A percentile compares a stretch with the other conserved stretches of the same genome.
Conservation (phyloP, 1,140 invertebrate species). For the Hyposmocoma kahamanoa region DNA sequence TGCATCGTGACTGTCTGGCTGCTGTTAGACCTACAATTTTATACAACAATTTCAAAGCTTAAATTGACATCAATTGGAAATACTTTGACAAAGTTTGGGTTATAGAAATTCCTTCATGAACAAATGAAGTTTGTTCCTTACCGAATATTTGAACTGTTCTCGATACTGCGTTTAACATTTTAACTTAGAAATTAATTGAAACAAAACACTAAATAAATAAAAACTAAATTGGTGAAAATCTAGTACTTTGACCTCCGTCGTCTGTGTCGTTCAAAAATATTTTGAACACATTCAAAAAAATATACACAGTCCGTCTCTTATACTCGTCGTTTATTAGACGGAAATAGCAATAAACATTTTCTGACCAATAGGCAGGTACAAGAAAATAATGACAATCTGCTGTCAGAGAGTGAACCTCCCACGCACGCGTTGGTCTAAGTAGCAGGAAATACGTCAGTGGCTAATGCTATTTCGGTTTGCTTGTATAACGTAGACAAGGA, state of each 20-base stretch:
- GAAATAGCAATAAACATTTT: too few relatives aligned
- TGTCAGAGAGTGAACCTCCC: too few relatives aligned
- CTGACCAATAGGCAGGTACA: too few relatives aligned
- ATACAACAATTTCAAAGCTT: background rate
- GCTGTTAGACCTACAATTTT: conserved; percentile 22
- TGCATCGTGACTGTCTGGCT: conserved; percentile 58
- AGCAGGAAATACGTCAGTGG: too few relatives aligned
- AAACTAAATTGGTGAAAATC: conserved; percentile 8
- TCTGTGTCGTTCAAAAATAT: conserved; percentile 5
- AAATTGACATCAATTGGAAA: background rate
- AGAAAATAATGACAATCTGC: too few relatives aligned
- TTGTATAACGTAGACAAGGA: too few relatives aligned
- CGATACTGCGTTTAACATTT: conserved; percentile 35
- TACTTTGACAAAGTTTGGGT: background rate
- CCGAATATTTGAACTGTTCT: conserved; percentile 28
- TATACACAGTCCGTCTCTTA: too few relatives aligned
- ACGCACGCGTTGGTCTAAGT: too few relatives aligned
- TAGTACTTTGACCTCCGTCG: background rate
- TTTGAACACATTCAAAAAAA: too few relatives aligned
- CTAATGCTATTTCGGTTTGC: too few relatives aligned
- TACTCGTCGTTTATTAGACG: too few relatives aligned
- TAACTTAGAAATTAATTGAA: conserved; percentile 8
- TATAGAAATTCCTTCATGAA: background rate
- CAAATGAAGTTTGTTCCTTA: conserved; percentile 14
- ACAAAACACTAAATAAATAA: conserved; percentile 17